Evolutionary conservation across 2,797 vertebrate species (phyloP), one percentile per base, ranked within the genome.

Genomic region (Sylvilagus floridanus): DNA sequence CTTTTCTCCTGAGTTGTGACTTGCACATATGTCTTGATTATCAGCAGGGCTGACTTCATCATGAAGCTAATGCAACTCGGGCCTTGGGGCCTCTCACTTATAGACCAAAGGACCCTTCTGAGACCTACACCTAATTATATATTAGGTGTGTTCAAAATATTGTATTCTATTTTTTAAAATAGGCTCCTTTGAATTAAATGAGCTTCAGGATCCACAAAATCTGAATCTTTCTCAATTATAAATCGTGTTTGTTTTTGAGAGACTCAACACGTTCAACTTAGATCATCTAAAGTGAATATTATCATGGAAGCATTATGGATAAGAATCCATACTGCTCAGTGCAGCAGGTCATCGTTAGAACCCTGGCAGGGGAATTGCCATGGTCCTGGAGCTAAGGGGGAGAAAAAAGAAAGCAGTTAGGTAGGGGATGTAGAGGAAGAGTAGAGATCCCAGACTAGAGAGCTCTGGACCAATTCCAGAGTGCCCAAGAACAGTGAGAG

Each of bases 221-320:
- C 73, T 93, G 32, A 8, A 72, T 76, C 19, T 90, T 2, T 28
- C 35, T 32, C 68, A 77, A 10, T 90, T 92, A 72, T 24, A 90
- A 87, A 30, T 86, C 84, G 81, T 22, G 86, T 78, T 62, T 88
- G 7, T 88, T 95, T 94, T 68, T 81, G 65, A 88, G 92, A 93
- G 42, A n/a, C 30, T 62, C 85, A 69, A 32, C 19, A n/a, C 21
- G 77, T 93, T 91, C 12, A 57, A 52, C 73, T 91, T 84, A 88
- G 91, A 69, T 79, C 30, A 21, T 89, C 63, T 86, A 32, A 91
- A 32, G 16, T 83, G 52, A 89, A 83, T 71, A 52, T 68, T 82
- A 63, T 66, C 87, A 60, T 73, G 68, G 32, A n/a, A 73, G 5
- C 4, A 72, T 91, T 88, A 37, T 26, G 37, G 37, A 32, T 42